Percentiles rank a stretch among this genome's conserved stretches.
phyloP scores from a whole-genome alignment of 1,140 invertebrate species.

The Wasmannia auropunctata region DNA sequence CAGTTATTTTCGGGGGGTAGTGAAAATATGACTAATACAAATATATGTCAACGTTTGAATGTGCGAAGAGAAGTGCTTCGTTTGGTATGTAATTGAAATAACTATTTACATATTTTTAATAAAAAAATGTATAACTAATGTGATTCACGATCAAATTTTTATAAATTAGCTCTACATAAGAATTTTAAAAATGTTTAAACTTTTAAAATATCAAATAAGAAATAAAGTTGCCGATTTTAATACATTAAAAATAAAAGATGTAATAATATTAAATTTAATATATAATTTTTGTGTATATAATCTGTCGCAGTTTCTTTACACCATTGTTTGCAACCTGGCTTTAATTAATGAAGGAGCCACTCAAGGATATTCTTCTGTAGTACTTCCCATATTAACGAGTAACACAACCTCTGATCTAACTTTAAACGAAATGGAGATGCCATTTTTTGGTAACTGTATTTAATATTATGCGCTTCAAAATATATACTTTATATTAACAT shows the following conservation, averaged over 20 bases:
- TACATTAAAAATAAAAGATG: not conserved
- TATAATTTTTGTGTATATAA: not conserved
- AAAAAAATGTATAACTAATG: not conserved
- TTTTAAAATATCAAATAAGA: not conserved
- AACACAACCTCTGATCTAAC: conserved; percentile 40
- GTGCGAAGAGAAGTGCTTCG: not conserved
- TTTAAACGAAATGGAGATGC: not conserved
- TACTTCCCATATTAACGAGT: conserved; percentile 67
- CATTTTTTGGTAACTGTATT: not conserved
- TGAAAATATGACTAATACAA: not conserved
- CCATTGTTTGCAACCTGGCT: not conserved
- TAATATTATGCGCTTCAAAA: not conserved
- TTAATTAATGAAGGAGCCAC: conserved; percentile 72
- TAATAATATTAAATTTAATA: not conserved
- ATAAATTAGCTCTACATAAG: not conserved
- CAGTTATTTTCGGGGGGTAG: not conserved
- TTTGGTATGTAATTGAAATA: not conserved
- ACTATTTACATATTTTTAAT: not conserved
- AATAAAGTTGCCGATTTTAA: too few species aligned
- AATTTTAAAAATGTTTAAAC: not conserved
- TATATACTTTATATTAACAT: too few species aligned
- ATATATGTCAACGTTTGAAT: not conserved
- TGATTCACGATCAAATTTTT: not conserved
- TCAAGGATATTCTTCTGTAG: conserved; percentile 79
- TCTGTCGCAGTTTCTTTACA: not conserved